These are phyloP conservation scores for Phanerotoma sp. DNA, from an alignment of 2,888 invertebrate species.

Conservation along the genomic window DNA sequence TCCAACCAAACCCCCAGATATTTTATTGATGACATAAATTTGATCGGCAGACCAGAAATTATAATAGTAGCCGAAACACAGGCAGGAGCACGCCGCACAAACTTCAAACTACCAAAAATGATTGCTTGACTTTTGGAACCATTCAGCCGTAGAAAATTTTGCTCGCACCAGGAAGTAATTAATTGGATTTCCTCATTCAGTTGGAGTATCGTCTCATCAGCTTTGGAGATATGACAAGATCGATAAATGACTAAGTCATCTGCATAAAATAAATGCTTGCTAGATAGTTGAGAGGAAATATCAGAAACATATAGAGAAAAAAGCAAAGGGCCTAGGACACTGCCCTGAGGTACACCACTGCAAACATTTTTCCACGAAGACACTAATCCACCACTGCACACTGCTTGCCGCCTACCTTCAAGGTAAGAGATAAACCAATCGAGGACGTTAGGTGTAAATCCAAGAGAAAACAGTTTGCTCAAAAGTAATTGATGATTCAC, in stretches of 20 bases:
- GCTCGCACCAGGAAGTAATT: background rate
- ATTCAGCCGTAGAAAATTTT: background rate
- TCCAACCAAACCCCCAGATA: background rate
- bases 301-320: background rate
- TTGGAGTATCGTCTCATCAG: background rate
- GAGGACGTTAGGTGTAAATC: background rate
- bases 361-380: conserved; percentile 9
- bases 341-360: no score
- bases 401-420: background rate
- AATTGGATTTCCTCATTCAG: background rate
- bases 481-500: background rate
- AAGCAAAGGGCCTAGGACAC: conserved; percentile 16
- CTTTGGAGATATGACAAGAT: background rate
- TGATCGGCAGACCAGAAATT: background rate
- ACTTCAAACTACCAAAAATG: no score
- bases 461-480: background rate
- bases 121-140: no score
- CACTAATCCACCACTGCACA: background rate
- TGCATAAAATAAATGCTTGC: background rate
- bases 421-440: conserved; percentile 5
- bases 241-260: no score
- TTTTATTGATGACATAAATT: background rate
- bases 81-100: conserved; percentile 15
- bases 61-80: background rate
- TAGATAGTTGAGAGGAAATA: background rate